phyloP scores from a whole-genome alignment of 2,113 vertebrate genomes.

The Dipodomys merriami region DNA sequence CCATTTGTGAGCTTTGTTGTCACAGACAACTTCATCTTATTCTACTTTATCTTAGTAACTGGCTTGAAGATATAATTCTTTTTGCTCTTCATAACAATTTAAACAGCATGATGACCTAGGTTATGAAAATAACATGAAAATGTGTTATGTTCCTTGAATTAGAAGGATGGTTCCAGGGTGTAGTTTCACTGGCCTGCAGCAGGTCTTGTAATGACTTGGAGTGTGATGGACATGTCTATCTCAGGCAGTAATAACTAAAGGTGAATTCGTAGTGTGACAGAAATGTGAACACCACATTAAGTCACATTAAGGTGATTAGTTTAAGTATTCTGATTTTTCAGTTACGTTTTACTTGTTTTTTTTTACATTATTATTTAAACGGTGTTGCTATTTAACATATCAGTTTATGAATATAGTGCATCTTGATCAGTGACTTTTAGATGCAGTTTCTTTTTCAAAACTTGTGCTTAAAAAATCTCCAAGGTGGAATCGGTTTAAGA shows the following conservation, averaged over 20 bases:
- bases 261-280: not conserved
- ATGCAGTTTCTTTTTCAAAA: conserved; percentile 20
- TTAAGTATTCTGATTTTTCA: conserved; percentile 3
- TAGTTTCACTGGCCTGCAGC: not conserved
- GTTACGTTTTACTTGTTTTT: not conserved
- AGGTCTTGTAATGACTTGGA: not conserved
- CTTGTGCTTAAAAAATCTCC: conserved; percentile 6
- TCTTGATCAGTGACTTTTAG: not conserved
- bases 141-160: not conserved
- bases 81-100: not conserved
- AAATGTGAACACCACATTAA: not conserved
- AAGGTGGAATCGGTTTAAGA: conserved; percentile 35
- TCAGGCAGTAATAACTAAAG: not conserved
- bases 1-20: not conserved
- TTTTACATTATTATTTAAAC: not conserved
- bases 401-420: too few relatives aligned
- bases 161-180: not conserved
- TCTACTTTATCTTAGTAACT: not conserved
- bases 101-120: not conserved
- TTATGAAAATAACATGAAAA: not conserved
- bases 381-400: too few relatives aligned
- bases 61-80: not conserved
- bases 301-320: not conserved
- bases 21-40: not conserved
- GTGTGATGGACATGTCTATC: not conserved